Base-by-base conservation (phyloP, 1,140 invertebrate species). In the Branchinecta lindahli region DNA sequence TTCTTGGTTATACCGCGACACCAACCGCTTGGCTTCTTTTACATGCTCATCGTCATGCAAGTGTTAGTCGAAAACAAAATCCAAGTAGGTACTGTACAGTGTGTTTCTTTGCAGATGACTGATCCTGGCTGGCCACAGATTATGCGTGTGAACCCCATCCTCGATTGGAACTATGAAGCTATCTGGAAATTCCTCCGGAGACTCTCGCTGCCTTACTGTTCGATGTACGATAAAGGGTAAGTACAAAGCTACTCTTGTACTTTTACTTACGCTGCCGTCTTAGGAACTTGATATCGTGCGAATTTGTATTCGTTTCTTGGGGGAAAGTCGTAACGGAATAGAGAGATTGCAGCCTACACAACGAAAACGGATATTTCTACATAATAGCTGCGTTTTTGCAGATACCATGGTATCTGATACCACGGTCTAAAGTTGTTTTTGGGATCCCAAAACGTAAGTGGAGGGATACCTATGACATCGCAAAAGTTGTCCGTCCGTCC, bases 81-180 rank as follows among this genome's bases (percentile, higher is more conserved):
- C 8, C 1, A 20, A 21, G 6, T 44, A 10, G 10, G 9, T 33
- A 21, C 10, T 21, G 67, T 45, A 45, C 46, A 21, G n/a, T 18
- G 46, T 67, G 75, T 69, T 72, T 77, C 45, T 78, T 82, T 79
- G 74, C 79, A 86, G 88, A 83, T 85, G 81, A 94, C 93, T 12
- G 94, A 97, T 81, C 71, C 81, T 3, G 86, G 82, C 67, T 98
- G 94, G 94, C 93, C 94, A 7, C 81, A 85, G 75, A 81, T 95
- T 70, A 87, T 95, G 82, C 81, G 94, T 44, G 85, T 96, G 8
- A 91, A 85, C 78, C 93, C 94, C 0, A 80, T 98, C 44, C 80
- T 97, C 8, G 84, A 95, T 74, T 98, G 94, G 94, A 84, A 82
- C 8, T 97, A 96, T 77, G 82, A 82, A 65, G 85, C 95, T 75